Percentiles rank a stretch among this genome's conserved stretches.
Evolutionary conservation across 2,797 vertebrate genomes (phyloP).

Genomic region (Limnodromus scolopaceus): DNA sequence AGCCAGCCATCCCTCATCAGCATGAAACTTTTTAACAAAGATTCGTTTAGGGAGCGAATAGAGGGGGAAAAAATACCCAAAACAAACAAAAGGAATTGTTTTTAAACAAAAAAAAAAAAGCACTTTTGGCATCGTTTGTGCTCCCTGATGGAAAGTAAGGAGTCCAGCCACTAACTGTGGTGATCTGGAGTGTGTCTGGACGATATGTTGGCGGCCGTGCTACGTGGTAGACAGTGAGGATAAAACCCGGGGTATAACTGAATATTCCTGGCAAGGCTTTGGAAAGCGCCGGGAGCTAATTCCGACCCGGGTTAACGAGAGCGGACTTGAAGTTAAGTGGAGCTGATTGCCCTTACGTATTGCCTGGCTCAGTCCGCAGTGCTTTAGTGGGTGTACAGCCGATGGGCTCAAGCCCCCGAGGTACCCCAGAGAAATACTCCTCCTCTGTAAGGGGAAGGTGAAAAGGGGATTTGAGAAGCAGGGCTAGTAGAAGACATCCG

Average conservation of each 20-base stretch:
- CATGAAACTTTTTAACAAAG: background rate
- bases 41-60: background rate
- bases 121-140: background rate
- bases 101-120: background rate
- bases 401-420: background rate
- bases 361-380: background rate
- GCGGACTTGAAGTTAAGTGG: background rate
- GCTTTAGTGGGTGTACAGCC: background rate
- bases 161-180: background rate
- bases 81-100: background rate
- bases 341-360: background rate
- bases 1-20: background rate
- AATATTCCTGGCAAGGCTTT: background rate
- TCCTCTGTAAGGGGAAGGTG: background rate
- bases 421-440: background rate
- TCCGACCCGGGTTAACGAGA: background rate
- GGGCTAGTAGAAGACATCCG: background rate
- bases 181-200: accelerated
- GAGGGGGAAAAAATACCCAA: background rate
- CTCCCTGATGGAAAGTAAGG: background rate
- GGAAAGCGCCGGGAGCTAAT: background rate
- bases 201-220: background rate
- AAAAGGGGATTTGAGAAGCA: background rate
- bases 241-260: background rate
- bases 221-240: background rate